phyloP scores from a whole-genome alignment of 1,140 invertebrate species.

The Nilaparvata lugens region DNA sequence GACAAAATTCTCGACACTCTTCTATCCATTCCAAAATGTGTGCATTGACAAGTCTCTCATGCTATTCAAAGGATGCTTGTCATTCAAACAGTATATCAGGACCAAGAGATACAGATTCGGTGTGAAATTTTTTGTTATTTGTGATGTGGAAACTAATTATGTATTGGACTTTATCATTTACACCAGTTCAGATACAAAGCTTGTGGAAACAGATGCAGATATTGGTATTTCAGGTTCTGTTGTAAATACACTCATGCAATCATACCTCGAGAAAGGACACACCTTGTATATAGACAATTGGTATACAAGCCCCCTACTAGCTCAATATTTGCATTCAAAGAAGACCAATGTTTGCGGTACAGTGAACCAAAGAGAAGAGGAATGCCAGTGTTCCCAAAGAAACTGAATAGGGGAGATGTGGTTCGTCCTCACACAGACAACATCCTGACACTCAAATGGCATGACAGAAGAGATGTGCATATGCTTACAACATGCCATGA shows the following conservation, averaged over 20 bases:
- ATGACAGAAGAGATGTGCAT: slow-evolving; percentile 27
- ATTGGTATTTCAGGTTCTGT: slow-evolving; percentile 27
- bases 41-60: too few relatives aligned
- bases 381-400: slow-evolving; percentile 28
- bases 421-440: slow-evolving; percentile 20
- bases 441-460: slow-evolving; percentile 29
- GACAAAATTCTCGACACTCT: too few relatives aligned
- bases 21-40: too few relatives aligned
- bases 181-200: slow-evolving; percentile 21
- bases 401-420: slow-evolving; percentile 27
- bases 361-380: slow-evolving; percentile 24
- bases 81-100: too few relatives aligned
- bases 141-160: slow-evolving; percentile 30
- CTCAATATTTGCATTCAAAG: slow-evolving; percentile 22
- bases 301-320: slow-evolving; percentile 27
- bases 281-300: slow-evolving; percentile 29
- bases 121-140: slow-evolving; percentile 13
- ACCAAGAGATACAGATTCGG: too few relatives aligned
- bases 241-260: slow-evolving; percentile 25
- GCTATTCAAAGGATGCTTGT: too few relatives aligned
- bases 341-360: slow-evolving; percentile 28
- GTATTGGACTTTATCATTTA: slow-evolving; percentile 34
- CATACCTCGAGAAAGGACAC: slow-evolving; percentile 27
- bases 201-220: slow-evolving; percentile 12
- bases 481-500: slow-evolving; percentile 30